phyloP scores from a whole-genome alignment of 2,797 vertebrate species.

The Tokudaia tokunoshimensis region DNA sequence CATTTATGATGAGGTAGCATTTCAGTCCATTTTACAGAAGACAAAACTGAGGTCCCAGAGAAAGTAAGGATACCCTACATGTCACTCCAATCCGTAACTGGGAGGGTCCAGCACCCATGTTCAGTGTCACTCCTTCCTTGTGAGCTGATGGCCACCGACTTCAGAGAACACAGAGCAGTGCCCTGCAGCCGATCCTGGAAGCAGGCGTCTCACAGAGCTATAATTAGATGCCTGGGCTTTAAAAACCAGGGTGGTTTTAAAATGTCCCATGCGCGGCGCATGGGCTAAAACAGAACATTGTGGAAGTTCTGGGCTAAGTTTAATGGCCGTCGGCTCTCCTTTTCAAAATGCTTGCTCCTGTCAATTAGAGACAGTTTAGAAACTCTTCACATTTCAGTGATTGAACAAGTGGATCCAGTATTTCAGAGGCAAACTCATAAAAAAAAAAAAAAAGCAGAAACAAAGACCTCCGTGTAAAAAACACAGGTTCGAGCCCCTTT shows the following conservation, averaged over 20 bases:
- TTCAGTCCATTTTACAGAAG: background rate
- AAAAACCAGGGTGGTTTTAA: background rate
- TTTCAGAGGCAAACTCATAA: background rate
- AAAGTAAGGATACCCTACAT: fast-evolving
- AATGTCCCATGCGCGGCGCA: background rate
- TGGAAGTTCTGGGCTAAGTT: constrained; percentile 63
- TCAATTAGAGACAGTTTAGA: constrained; percentile 57
- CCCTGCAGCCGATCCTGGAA: background rate
- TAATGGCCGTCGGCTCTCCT: background rate
- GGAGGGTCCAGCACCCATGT: fast-evolving
- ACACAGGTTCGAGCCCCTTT: background rate
- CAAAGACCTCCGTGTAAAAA: background rate
- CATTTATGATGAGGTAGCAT: fast-evolving
- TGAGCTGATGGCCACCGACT: background rate
- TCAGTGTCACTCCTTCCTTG: fast-evolving
- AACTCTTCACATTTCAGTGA: constrained; percentile 44
- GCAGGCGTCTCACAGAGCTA: constrained; percentile 15
- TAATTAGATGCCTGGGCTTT: constrained; percentile 29
- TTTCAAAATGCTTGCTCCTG: constrained; percentile 14
- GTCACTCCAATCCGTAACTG: background rate
- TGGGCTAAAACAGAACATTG: constrained; percentile 9
- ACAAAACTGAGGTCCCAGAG: background rate
- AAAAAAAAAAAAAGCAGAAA: background rate
- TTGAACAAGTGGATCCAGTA: background rate
- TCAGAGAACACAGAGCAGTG: background rate